Percentiles rank a stretch among this genome's conserved stretches.
Conservation (phyloP, 2,888 invertebrate species). For the Drosophila paramelanica region DNA sequence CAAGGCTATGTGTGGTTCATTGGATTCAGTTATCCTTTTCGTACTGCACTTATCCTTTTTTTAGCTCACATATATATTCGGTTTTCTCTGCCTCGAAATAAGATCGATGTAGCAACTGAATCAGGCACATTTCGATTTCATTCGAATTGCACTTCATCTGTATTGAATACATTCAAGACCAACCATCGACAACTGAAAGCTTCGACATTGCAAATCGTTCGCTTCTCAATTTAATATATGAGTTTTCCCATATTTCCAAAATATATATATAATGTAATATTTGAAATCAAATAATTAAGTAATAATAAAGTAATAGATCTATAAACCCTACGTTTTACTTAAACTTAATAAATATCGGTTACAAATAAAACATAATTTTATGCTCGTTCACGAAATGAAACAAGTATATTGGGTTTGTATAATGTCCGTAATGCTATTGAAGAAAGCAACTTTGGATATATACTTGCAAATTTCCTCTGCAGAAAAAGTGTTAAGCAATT, state of each 20-base stretch:
- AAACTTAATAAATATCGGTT: too few relatives aligned
- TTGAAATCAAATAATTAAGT: too few relatives aligned
- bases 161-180: background rate
- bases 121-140: background rate
- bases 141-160: slow-evolving; percentile 1
- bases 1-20: slow-evolving; percentile 40
- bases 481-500: too few relatives aligned
- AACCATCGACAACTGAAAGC: background rate
- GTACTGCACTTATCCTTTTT: slow-evolving; percentile 1
- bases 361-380: too few relatives aligned
- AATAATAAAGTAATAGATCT: too few relatives aligned
- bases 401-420: too few relatives aligned
- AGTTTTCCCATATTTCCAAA: background rate
- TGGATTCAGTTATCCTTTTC: slow-evolving; percentile 21
- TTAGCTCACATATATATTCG: slow-evolving; percentile 24
- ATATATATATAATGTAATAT: too few relatives aligned
- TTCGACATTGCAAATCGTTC: background rate
- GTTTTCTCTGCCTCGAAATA: background rate
- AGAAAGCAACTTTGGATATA: too few relatives aligned
- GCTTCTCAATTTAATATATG: slow-evolving; percentile 2
- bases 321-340: too few relatives aligned
- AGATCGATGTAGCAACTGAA: slow-evolving; percentile 3
- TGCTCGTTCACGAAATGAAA: too few relatives aligned
- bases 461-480: too few relatives aligned
- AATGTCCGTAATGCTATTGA: too few relatives aligned